Base-by-base conservation (phyloP, 2,888 invertebrate genomes). In the Cepaea hortensis region DNA sequence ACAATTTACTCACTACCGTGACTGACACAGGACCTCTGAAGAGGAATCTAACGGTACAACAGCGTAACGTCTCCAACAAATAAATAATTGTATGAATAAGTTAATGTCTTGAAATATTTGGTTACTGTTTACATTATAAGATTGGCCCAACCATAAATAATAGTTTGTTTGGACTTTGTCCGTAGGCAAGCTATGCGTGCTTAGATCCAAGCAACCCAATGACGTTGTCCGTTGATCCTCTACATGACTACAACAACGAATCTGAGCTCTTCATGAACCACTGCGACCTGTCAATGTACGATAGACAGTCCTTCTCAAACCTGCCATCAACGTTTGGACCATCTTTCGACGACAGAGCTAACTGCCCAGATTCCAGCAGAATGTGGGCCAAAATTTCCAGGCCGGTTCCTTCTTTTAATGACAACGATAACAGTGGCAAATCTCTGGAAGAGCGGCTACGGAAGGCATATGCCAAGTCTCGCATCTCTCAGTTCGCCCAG, bases 181-280 rank as follows among this genome's bases (percentile, higher is more conserved):
- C 62, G 13, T 72, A 87, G 87, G 87, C 87, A 48, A 87, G 87
- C 65, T 87, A 87, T 55, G 87, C 87, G 7, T 87, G 87, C 62
- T 73, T 87, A 11, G 87, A 87, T 70, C 87, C 87, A 35, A 81
- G 70, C 9, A 87, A 84, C 50, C 80, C 79, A 55, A 87, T 87
- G 87, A 81, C 82, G 23, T 55, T 87, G 20, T 87, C 87, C 11
- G 73, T 82, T 55, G 86, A 82, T n/a, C 82, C 81, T 3, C 70
- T 86, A 18, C 75, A 77, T n/a, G 86, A 81, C 48, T 82, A 81
- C 72, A 61, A n/a, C 50, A 75, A 46, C 7, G 82, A 76, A 35
- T 18, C 35, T 13, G 86, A 81, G 0, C 4, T 35, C 48, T 81
- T 77, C 82, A 65, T 48, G 15, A 79, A 73, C n/a, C 72, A 18